phyloP scores from a whole-genome alignment of 1,140 invertebrate species.

The Saccostrea cuccullata region DNA sequence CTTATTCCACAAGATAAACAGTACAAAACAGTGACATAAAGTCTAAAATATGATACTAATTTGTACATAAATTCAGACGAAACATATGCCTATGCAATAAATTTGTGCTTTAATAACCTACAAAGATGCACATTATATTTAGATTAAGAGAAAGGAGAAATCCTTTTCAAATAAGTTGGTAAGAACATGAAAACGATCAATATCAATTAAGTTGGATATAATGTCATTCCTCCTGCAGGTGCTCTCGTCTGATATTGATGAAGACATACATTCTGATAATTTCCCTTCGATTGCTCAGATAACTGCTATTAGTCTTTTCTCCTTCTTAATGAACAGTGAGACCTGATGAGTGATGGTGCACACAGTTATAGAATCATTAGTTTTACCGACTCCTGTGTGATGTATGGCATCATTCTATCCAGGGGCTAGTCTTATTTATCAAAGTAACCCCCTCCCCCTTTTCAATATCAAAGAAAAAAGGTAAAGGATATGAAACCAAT shows the following conservation, averaged over 20 bases:
- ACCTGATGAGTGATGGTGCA: neutral
- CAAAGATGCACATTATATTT: neutral
- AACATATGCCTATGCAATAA: too few relatives aligned
- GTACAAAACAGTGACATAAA: too few relatives aligned
- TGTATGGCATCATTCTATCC: neutral
- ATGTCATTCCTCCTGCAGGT: slow-evolving; percentile 3
- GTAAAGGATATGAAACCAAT: too few relatives aligned
- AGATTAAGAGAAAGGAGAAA: neutral
- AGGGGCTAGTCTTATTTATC: too few relatives aligned
- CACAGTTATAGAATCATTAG: neutral
- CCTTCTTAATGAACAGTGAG: neutral
- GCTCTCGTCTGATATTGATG: neutral
- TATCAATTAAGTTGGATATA: neutral
- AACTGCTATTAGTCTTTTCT: neutral
- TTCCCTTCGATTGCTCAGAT: neutral
- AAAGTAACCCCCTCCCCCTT: too few relatives aligned
- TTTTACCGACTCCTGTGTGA: neutral
- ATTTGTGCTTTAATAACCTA: neutral
- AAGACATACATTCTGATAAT: neutral
- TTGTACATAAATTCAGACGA: too few relatives aligned
- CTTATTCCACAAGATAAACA: too few relatives aligned
- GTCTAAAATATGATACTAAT: too few relatives aligned
- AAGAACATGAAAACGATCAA: neutral
- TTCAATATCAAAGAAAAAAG: too few relatives aligned
- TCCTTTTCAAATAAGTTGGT: neutral